These are phyloP conservation scores for Thermophis baileyi DNA, from an alignment of 2,113 vertebrate species.

Conservation along the genomic window DNA sequence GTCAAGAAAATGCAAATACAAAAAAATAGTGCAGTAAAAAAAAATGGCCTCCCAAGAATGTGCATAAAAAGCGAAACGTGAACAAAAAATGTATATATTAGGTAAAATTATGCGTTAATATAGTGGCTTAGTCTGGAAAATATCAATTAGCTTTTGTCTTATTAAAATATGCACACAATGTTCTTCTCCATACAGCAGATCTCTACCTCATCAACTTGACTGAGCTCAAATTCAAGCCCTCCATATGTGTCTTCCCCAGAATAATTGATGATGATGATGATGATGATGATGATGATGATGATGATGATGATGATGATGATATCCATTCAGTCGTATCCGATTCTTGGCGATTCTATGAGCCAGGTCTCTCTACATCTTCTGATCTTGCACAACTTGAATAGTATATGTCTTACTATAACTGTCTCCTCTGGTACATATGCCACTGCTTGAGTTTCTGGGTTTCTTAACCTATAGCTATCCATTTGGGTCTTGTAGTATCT, in stretches of 20 bases:
- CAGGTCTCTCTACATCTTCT: too few relatives aligned
- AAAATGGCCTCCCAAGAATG: not conserved
- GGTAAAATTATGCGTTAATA: not conserved
- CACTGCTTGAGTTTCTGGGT: constrained; percentile 11
- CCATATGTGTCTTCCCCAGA: not conserved
- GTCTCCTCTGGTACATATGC: constrained; percentile 13
- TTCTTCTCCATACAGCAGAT: not conserved
- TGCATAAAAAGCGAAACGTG: not conserved
- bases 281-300: not conserved
- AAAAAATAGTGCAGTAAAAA: not conserved
- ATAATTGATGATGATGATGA: not conserved
- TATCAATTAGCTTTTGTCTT: not conserved
- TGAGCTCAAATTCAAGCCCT: not conserved
- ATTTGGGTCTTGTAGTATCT: not conserved
- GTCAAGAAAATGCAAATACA: not conserved
- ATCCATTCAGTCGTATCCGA: too few relatives aligned
- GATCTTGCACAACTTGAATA: too few relatives aligned
- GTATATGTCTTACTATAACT: constrained; percentile 6
- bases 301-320: not conserved
- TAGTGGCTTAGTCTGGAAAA: not conserved
- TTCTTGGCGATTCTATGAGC: too few relatives aligned
- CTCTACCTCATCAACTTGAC: not conserved
- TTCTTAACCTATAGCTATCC: constrained; percentile 26
- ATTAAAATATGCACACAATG: not conserved
- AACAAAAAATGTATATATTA: not conserved